These are phyloP conservation scores for Drosophila sturtevanti DNA, from an alignment of 1,140 invertebrate species.

Conservation along the genomic window DNA sequence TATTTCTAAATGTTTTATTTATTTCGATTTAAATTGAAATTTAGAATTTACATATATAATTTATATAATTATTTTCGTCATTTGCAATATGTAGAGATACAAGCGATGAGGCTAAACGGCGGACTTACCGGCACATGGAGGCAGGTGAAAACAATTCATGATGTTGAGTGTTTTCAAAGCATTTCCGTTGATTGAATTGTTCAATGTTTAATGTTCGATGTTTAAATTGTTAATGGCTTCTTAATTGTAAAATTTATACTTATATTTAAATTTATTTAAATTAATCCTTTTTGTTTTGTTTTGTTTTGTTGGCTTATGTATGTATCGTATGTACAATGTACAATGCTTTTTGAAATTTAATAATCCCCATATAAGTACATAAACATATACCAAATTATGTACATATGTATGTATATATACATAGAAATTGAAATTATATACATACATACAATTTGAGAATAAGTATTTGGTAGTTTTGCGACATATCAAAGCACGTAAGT, in stretches of 20 bases:
- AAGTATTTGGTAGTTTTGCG: constrained; percentile 48
- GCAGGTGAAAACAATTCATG: constrained; percentile 73
- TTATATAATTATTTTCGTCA: constrained; percentile 49
- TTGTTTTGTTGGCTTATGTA: too few species aligned
- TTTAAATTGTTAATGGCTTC: too few species aligned
- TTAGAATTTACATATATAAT: constrained; percentile 52
- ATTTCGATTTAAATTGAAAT: constrained; percentile 17
- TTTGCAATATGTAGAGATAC: constrained; percentile 70
- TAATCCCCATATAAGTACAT: constrained; percentile 24
- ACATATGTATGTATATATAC: too few species aligned
- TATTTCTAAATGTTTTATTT: not conserved
- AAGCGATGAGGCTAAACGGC: constrained; percentile 75
- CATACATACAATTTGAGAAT: not conserved
- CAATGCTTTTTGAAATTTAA: constrained; percentile 16
- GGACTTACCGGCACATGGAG: constrained; percentile 75
- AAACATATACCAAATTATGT: too few species aligned
- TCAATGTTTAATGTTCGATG: constrained; percentile 21
- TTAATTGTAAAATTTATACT: too few species aligned
- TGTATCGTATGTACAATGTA: constrained; percentile 29
- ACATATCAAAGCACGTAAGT: not conserved
- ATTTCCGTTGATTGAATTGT: constrained; percentile 57
- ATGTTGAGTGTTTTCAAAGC: constrained; percentile 49
- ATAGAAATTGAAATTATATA: too few species aligned
- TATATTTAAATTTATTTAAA: constrained; percentile 16
- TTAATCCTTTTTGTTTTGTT: not conserved